phyloP scores from a whole-genome alignment of 2,113 vertebrate species.

The Eublepharis macularius region DNA sequence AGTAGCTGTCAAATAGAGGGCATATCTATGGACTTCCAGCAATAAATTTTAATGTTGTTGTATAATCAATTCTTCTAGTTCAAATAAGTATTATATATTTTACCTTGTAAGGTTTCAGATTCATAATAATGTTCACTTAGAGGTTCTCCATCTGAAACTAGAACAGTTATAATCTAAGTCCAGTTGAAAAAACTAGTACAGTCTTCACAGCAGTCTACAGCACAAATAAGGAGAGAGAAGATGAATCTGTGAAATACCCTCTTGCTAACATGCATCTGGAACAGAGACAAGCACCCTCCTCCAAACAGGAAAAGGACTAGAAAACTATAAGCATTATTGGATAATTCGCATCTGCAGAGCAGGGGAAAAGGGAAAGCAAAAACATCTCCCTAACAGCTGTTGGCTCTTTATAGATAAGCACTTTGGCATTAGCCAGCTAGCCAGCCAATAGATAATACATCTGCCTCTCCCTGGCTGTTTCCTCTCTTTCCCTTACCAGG shows the following conservation, averaged over 20 bases:
- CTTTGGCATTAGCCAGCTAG: no score
- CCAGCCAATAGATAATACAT: no score
- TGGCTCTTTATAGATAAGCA: no score
- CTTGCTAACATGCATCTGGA: not conserved
- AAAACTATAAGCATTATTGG: no score
- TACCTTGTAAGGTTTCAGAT: not conserved
- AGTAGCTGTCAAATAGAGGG: not conserved
- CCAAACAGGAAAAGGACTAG: no score
- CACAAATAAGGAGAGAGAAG: not conserved
- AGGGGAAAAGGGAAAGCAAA: no score
- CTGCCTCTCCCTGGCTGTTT: no score
- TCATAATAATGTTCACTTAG: constrained; percentile 14
- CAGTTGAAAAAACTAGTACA: not conserved
- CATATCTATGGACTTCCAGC: not conserved
- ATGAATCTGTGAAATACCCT: not conserved
- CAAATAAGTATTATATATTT: not conserved
- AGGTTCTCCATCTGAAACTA: constrained; percentile 12
- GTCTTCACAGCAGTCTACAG: not conserved
- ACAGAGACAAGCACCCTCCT: not conserved
- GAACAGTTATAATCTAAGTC: not conserved
- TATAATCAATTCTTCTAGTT: not conserved
- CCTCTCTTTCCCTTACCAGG: no score
- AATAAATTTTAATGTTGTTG: not conserved
- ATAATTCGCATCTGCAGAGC: no score
- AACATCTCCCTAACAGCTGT: no score